Evolutionary conservation across 2,113 vertebrate species (phyloP).

Genomic region (Pollimyrus isidori): DNA sequence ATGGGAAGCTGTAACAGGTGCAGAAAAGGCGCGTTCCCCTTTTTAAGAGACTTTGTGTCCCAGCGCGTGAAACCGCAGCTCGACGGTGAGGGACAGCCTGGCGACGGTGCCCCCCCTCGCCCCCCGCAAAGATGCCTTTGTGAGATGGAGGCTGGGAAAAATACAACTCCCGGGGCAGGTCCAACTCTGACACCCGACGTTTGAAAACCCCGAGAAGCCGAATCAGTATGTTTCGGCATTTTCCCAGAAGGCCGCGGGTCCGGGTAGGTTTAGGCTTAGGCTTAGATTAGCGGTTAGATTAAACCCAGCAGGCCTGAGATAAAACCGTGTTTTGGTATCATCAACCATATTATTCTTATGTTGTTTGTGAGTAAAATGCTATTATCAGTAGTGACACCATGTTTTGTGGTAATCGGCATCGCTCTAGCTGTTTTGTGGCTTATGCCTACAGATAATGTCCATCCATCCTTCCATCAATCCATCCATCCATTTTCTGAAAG

Average conservation of each 20-base stretch:
- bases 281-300: neutral
- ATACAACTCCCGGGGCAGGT: neutral
- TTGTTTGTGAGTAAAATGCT: neutral
- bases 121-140: neutral
- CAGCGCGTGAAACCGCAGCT: neutral
- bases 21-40: neutral
- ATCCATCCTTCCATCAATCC: neutral
- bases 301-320: neutral
- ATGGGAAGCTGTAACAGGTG: conserved; percentile 7
- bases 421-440: neutral
- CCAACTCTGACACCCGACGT: neutral
- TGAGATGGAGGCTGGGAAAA: neutral
- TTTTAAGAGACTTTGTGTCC: neutral
- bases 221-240: neutral
- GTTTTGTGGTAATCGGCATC: neutral
- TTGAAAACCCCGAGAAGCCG: neutral
- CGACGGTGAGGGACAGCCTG: neutral
- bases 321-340: neutral
- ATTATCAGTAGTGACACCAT: neutral
- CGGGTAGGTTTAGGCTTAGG: too few species aligned
- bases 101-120: neutral
- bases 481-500: neutral
- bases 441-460: neutral
- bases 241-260: neutral
- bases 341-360: neutral